phyloP scores from a whole-genome alignment of 2,797 vertebrate genomes.

The Lemur catta region DNA sequence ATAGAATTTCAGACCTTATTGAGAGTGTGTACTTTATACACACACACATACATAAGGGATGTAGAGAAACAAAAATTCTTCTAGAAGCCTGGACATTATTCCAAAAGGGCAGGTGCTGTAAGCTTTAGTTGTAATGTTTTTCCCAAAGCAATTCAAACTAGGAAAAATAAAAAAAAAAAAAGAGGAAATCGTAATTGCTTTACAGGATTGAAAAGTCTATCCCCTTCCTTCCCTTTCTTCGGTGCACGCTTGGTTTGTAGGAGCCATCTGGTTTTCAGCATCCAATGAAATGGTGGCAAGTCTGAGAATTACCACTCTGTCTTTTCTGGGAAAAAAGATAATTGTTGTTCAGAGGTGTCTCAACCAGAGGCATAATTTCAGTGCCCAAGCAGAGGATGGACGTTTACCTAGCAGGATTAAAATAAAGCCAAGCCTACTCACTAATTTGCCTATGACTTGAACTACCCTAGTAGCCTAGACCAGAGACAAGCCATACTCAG shows the following conservation, averaged over 20 bases:
- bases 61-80: neutral
- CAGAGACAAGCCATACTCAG: neutral
- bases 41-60: neutral
- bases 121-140: neutral
- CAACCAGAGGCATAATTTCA: neutral
- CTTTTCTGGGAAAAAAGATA: neutral
- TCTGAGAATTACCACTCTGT: neutral
- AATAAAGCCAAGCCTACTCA: neutral
- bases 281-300: neutral
- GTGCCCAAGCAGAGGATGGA: neutral
- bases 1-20: neutral
- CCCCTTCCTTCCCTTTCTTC: neutral
- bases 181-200: neutral
- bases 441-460: neutral
- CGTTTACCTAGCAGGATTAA: neutral
- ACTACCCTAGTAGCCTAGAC: neutral
- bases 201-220: neutral
- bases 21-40: neutral
- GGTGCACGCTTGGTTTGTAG: neutral
- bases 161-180: neutral
- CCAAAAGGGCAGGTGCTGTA: neutral
- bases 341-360: neutral
- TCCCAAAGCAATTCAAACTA: neutral
- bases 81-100: neutral
- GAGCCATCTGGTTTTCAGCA: neutral